These are phyloP conservation scores for Mola mola DNA, from an alignment of 2,113 vertebrate species.

Conservation along the genomic window DNA sequence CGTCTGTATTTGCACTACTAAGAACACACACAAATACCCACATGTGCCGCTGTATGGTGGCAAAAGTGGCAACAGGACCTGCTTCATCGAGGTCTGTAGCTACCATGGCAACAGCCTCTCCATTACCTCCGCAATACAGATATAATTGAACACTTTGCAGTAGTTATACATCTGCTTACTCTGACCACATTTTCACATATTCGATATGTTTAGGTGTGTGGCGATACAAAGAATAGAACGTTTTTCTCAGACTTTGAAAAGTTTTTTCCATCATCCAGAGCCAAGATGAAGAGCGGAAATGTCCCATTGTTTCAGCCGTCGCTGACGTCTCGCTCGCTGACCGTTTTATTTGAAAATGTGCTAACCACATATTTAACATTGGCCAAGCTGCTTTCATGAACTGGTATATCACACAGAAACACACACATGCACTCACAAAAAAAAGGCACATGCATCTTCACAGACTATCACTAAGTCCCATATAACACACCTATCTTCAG, in stretches of 20 bases:
- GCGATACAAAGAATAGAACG: constrained; percentile 1
- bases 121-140: constrained; percentile 32
- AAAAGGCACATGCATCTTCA: constrained; percentile 21
- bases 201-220: not conserved
- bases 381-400: constrained; percentile 58
- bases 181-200: constrained; percentile 10
- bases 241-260: constrained; percentile 38
- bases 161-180: constrained; percentile 19
- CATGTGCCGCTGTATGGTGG: constrained; percentile 16
- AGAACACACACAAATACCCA: constrained; percentile 11
- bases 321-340: constrained; percentile 49
- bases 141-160: constrained; percentile 9
- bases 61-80: constrained; percentile 45
- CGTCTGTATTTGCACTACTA: not conserved
- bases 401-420: constrained; percentile 49
- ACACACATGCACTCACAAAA: constrained; percentile 27
- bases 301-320: constrained; percentile 27
- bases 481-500: constrained; percentile 70
- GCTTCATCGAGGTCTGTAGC: constrained; percentile 48
- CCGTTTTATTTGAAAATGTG: constrained; percentile 65
- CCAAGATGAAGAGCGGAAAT: constrained; percentile 33
- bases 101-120: constrained; percentile 74
- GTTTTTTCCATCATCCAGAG: constrained; percentile 25
- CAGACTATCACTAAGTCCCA: constrained; percentile 53
- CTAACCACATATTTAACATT: constrained; percentile 68